These are phyloP conservation scores for Dicerorhinus sumatrensis DNA, from an alignment of 2,113 vertebrate species.

Conservation along the genomic window DNA sequence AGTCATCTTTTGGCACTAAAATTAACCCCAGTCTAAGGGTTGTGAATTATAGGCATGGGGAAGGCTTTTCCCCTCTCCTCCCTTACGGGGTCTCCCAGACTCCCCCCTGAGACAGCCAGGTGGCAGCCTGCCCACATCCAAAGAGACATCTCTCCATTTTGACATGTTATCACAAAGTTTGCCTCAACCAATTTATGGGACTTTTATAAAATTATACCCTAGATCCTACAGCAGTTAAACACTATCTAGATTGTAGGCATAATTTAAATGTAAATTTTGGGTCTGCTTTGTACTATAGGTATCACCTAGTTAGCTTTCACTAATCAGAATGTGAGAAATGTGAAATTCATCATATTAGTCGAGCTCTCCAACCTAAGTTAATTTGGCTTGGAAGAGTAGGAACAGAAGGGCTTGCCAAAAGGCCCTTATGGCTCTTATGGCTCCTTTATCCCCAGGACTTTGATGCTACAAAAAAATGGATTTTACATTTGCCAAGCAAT, in stretches of 20 bases:
- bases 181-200: neutral
- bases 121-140: neutral
- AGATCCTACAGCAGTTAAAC: neutral
- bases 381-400: neutral
- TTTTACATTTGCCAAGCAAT: neutral
- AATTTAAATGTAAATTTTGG: neutral
- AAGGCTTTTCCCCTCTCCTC: neutral
- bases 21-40: slow-evolving; percentile 47
- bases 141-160: neutral
- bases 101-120: neutral
- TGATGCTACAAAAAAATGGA: neutral
- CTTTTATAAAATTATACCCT: neutral
- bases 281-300: neutral
- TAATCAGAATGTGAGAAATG: neutral
- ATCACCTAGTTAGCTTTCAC: neutral
- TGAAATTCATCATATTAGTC: neutral
- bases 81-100: neutral
- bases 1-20: slow-evolving; percentile 72
- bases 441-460: neutral
- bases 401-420: neutral
- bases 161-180: neutral
- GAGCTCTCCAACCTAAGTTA: neutral
- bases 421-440: neutral
- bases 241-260: neutral
- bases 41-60: slow-evolving; percentile 12